These are phyloP conservation scores for Philaenus spumarius DNA, from an alignment of 1,140 invertebrate genomes.

Conservation along the genomic window DNA sequence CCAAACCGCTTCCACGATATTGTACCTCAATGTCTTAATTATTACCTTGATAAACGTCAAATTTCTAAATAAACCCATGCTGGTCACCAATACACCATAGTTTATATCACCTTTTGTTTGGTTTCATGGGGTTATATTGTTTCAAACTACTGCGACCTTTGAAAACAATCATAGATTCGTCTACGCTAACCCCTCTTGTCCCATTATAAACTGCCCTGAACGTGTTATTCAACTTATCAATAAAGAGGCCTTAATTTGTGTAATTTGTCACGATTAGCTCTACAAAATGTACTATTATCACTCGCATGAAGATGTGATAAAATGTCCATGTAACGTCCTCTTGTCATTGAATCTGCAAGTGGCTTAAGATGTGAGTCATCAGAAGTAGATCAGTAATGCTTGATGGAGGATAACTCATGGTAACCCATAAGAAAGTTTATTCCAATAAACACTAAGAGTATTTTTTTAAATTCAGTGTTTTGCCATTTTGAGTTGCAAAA, in stretches of 20 bases:
- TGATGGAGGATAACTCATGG: too few species aligned
- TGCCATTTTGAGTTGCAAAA: not conserved
- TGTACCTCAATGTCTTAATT: conserved; percentile 12
- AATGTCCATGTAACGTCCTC: conserved; percentile 11
- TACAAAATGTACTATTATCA: not conserved
- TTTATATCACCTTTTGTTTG: too few species aligned
- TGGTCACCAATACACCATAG: conserved; percentile 18
- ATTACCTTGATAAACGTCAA: conserved; percentile 24
- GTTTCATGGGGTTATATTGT: too few species aligned
- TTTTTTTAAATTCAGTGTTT: conserved; percentile 2
- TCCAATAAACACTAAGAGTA: too few species aligned
- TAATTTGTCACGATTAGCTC: conserved; percentile 3
- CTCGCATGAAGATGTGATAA: conserved; percentile 9
- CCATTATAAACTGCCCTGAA: conserved; percentile 15
- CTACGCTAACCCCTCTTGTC: conserved; percentile 15
- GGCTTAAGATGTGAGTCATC: conserved; percentile 10
- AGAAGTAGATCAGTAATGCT: conserved; percentile 4
- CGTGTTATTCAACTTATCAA: conserved; percentile 11
- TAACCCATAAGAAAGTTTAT: too few species aligned
- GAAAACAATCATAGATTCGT: conserved; percentile 23
- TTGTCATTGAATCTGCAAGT: conserved; percentile 11
- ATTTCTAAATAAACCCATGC: conserved; percentile 20
- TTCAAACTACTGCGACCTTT: too few species aligned
- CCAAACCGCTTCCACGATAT: conserved; percentile 5
- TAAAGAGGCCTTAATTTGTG: conserved; percentile 8